Conservation (phyloP, 2,888 invertebrate genomes). For the Psococerastis gibbosa region DNA sequence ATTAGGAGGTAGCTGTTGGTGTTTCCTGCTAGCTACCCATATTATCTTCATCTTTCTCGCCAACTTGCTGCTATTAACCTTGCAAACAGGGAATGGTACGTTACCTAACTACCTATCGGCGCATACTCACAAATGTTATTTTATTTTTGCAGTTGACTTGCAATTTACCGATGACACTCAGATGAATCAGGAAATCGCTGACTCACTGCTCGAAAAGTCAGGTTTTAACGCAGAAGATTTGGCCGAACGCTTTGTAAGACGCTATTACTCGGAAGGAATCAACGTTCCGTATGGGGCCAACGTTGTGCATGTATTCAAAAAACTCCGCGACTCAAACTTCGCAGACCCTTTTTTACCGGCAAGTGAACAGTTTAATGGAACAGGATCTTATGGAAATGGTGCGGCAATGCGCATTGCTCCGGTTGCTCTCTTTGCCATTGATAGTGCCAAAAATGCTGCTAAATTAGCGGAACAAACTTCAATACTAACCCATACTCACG, state of each 20-base stretch:
- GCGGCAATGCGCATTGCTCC: conserved; percentile 56
- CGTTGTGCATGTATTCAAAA: conserved; percentile 35
- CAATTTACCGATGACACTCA: conserved; percentile 45
- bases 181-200: conserved; percentile 43
- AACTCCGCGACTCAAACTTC: conserved; percentile 31
- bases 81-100: no score
- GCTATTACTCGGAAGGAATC: conserved; percentile 37
- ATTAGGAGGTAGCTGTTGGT: no score
- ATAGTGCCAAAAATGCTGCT: conserved; percentile 30
- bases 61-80: no score
- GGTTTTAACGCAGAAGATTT: conserved; percentile 35
- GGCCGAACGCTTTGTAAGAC: conserved; percentile 40
- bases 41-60: no score
- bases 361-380: conserved; percentile 40
- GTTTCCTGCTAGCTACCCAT: no score
- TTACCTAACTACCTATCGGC: no score
- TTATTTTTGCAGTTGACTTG: background rate
- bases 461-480: conserved; percentile 31
- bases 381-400: conserved; percentile 59
- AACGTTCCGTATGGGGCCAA: conserved; percentile 46
- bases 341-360: conserved; percentile 42
- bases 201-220: conserved; percentile 35
- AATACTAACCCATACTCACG: conserved; percentile 41
- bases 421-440: conserved; percentile 37
- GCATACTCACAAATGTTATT: no score